Evolutionary conservation across 2,113 vertebrate species (phyloP).

Genomic region (Propithecus coquereli): DNA sequence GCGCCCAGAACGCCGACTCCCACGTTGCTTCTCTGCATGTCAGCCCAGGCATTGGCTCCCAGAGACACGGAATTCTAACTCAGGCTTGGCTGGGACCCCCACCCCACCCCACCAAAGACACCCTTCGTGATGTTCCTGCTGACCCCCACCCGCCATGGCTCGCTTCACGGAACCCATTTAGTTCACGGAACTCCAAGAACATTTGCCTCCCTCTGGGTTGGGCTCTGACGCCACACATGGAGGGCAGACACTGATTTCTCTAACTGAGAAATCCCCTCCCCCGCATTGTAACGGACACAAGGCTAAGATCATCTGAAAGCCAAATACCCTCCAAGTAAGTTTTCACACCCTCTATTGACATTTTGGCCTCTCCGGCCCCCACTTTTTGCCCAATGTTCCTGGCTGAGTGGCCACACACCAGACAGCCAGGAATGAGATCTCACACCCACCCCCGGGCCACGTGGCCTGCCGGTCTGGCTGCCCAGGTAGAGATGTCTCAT

Average conservation of each 20-base stretch:
- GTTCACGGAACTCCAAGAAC: background rate
- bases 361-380: slow-evolving; percentile 58
- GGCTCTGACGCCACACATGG: background rate
- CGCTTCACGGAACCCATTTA: rapidly evolving
- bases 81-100: background rate
- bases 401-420: slow-evolving; percentile 1
- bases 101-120: rapidly evolving
- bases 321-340: slow-evolving; percentile 71
- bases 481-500: slow-evolving; percentile 46
- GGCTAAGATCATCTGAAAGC: slow-evolving; percentile 60
- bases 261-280: background rate
- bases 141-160: background rate
- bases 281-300: background rate
- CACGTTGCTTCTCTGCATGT: rapidly evolving
- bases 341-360: slow-evolving; percentile 70
- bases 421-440: slow-evolving; percentile 61
- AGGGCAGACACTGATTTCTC: background rate
- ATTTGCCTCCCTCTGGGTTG: background rate
- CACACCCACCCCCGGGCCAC: slow-evolving; percentile 55
- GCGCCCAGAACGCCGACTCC: background rate
- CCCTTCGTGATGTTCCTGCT: background rate
- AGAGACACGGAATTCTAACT: background rate
- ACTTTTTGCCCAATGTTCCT: slow-evolving; percentile 11
- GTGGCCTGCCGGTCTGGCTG: slow-evolving; percentile 27
- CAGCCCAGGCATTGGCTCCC: background rate